Conservation (phyloP, 2,888 invertebrate genomes). For the Chaitophorus viminalis region DNA sequence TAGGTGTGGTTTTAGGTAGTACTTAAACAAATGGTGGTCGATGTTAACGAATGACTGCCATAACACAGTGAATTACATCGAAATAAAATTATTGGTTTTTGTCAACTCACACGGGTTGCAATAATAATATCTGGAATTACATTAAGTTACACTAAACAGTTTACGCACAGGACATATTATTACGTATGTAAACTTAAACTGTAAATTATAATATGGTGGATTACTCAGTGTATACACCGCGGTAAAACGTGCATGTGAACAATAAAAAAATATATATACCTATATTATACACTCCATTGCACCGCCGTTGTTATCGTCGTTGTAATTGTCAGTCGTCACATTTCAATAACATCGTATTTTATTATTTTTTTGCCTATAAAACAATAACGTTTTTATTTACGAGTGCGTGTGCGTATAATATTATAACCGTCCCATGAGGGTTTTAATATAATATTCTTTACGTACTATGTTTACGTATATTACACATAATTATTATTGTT, state of each 20-base stretch:
- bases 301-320: neutral
- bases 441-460: neutral
- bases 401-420: neutral
- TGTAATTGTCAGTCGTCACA: neutral
- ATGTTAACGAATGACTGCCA: no score
- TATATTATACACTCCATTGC: neutral
- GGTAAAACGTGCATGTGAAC: constrained; percentile 11
- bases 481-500: neutral
- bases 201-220: neutral
- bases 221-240: neutral
- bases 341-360: neutral
- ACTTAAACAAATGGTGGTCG: no score
- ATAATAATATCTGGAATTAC: no score
- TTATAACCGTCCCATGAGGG: neutral
- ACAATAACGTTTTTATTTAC: constrained; percentile 24
- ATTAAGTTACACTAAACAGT: no score
- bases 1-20: no score
- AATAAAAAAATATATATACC: neutral
- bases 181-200: neutral
- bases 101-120: no score
- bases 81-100: no score
- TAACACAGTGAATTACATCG: no score
- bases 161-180: no score
- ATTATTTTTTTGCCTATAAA: constrained; percentile 13
- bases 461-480: neutral